Percentiles rank a stretch among this genome's conserved stretches.
Conservation (phyloP, 2,113 vertebrate genomes). For the Orientallactaga bullata region DNA sequence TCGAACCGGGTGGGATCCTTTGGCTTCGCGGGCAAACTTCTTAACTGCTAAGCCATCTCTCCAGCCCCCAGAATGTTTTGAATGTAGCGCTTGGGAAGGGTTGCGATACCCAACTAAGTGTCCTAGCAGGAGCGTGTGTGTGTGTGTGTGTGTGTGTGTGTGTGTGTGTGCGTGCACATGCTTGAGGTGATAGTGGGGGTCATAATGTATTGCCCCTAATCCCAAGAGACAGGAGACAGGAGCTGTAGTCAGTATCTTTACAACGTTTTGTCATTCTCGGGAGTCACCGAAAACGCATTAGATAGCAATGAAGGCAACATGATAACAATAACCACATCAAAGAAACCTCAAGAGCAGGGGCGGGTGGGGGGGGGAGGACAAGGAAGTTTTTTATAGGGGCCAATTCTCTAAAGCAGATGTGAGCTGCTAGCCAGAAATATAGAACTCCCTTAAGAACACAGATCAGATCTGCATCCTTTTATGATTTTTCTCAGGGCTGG, state of each 20-base stretch:
- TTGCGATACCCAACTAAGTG: not conserved
- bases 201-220: not conserved
- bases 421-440: not conserved
- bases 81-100: not conserved
- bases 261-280: not conserved
- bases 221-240: not conserved
- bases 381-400: not conserved
- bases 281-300: not conserved
- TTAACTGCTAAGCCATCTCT: no score
- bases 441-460: not conserved
- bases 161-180: not conserved
- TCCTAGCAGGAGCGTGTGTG: fast-evolving
- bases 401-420: not conserved
- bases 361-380: not conserved
- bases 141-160: not conserved
- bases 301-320: not conserved
- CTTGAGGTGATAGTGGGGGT: no score
- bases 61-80: not conserved
- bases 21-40: no score
- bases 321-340: not conserved
- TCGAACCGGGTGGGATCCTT: no score
- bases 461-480: not conserved
- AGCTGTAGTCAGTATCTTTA: not conserved
- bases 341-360: not conserved
- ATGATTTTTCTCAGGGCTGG: no score